phyloP scores from a whole-genome alignment of 92 coral and sea anemone species.

The Zoanthus gigantus region DNA sequence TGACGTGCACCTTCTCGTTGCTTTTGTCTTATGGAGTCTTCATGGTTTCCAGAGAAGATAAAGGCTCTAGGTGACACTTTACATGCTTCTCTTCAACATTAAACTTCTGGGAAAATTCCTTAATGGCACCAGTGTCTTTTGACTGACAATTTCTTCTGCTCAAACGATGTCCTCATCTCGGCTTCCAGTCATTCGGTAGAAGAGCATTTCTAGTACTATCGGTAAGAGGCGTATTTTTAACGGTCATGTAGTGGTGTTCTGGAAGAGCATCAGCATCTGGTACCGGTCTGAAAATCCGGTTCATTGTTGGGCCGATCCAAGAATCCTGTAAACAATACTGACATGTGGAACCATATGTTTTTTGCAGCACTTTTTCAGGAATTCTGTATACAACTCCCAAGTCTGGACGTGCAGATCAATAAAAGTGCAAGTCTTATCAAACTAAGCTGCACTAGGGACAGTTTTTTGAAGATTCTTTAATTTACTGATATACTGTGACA shows the following conservation, averaged over 20 bases:
- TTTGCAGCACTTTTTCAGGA: conserved; percentile 58
- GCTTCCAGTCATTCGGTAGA: conserved; percentile 64
- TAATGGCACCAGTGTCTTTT: no score
- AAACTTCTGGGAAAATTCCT: no score
- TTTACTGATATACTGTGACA: conserved; percentile 49
- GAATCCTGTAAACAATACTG: conserved; percentile 48
- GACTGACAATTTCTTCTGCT: no score
- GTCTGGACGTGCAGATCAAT: conserved; percentile 61
- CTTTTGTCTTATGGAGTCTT: no score
- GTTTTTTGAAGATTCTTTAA: conserved; percentile 49
- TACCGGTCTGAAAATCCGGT: conserved; percentile 51
- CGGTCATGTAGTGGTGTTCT: conserved; percentile 50
- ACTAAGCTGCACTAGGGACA: conserved; percentile 54
- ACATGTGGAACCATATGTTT: not conserved
- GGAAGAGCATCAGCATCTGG: conserved; percentile 63
- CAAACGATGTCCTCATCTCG: conserved; percentile 31
- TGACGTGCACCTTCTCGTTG: no score
- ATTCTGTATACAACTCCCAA: conserved; percentile 56
- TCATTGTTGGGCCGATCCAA: conserved; percentile 51
- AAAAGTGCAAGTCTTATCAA: conserved; percentile 53
- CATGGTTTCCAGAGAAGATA: no score
- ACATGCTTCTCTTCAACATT: no score
- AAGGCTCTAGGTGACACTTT: no score
- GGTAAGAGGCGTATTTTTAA: conserved; percentile 47
- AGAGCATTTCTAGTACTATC: conserved; percentile 47